Base-by-base conservation (phyloP, 1,140 invertebrate genomes). In the Brachionus sp. region DNA sequence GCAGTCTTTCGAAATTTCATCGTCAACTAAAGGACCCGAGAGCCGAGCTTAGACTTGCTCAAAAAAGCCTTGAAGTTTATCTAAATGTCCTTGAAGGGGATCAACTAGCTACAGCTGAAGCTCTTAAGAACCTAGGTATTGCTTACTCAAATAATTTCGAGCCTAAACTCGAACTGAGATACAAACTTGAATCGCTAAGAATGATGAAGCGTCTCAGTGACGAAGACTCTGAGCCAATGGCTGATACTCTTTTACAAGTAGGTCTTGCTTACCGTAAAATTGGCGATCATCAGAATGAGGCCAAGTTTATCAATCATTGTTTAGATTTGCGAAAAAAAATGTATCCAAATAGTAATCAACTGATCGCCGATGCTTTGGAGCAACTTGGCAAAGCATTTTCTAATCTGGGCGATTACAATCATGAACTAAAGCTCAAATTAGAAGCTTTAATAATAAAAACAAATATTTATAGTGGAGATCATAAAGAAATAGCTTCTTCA, bases 61-160 rank as follows among this genome's bases (percentile, higher is more conserved):
- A 75, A 50, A 75, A 75, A 75, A 46, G 39, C 9, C 39, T 75
- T 25, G 70, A 75, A 75, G 25, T 75, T 23, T 46, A 75, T 12
- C 37, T 25, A 2, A 29, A 13, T n/a, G 39, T 75, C 2, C n/a
- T 75, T 9, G 44, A 25, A 2, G 70, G 70, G 19, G 70, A 75
- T 39, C 70, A 75, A 10, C 2, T 46, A 10, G 39, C 39, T 0
- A 75, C 23, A 10, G 70, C 70, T 23, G 39, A 75, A n/a, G 39
- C 19, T 5, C 23, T 75, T 1, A 44, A 46, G 5, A 46, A 75
- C 13, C 33, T 75, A 25, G 70, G 70, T 10, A 44, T 75, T 12
- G 39, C 70, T 9, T 75, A 75, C 13, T 46, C 39, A 4, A 75
- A 75, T 19, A 75, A 75, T 75, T 44, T 19, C 13, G 70, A 75